phyloP scores from a whole-genome alignment of 2,888 invertebrate genomes.

The Laothoe populi region DNA sequence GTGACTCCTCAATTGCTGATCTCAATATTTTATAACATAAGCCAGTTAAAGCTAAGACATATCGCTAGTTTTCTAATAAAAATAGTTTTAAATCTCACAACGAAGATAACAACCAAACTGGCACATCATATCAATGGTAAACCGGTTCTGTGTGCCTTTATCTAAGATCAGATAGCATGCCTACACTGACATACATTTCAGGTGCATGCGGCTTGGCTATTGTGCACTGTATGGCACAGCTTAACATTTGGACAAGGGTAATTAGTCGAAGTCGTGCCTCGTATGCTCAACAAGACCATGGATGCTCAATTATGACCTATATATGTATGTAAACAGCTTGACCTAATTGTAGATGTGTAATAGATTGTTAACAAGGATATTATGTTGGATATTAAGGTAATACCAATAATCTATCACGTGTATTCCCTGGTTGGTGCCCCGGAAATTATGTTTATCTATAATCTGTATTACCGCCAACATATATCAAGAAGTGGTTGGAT shows the following conservation, averaged over 20 bases:
- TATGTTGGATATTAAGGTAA: conserved; percentile 35
- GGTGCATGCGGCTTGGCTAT: conserved; percentile 31
- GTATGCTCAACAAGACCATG: conserved; percentile 49
- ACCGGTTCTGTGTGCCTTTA: not conserved
- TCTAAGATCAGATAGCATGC: not conserved
- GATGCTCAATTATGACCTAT: conserved; percentile 34
- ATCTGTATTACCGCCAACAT: conserved; percentile 1
- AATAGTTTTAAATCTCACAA: not conserved
- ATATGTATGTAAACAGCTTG: conserved; percentile 38
- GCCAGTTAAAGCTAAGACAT: no score
- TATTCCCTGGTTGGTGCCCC: conserved; percentile 44
- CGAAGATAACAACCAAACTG: not conserved
- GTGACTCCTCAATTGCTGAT: no score
- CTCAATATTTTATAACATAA: no score
- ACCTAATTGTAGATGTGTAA: conserved; percentile 37
- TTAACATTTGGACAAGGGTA: conserved; percentile 64
- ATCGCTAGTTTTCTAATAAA: no score
- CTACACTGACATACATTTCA: not conserved
- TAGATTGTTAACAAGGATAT: conserved; percentile 42
- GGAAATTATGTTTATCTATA: conserved; percentile 10
- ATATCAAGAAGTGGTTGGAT: conserved; percentile 29
- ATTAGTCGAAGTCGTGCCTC: conserved; percentile 62
- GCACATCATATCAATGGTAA: not conserved
- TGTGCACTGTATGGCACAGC: conserved; percentile 43
- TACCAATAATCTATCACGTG: conserved; percentile 48